phyloP scores from a whole-genome alignment of 2,797 vertebrate species.

The Vireo griseus region DNA sequence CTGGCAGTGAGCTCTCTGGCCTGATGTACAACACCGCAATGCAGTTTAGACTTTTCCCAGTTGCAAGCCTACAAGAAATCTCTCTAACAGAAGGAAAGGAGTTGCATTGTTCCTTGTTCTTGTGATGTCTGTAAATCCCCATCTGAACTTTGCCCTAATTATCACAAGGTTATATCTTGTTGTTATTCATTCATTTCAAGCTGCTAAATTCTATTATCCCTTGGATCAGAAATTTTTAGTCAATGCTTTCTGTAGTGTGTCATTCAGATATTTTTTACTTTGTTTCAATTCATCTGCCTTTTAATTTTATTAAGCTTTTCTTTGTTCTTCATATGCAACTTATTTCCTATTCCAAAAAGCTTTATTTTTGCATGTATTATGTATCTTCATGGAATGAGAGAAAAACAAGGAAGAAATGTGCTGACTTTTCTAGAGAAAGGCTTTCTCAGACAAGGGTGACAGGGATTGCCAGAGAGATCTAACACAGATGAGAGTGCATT shows the following conservation, averaged over 20 bases:
- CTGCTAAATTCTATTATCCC: background rate
- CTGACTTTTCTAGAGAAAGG: background rate
- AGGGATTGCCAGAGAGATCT: background rate
- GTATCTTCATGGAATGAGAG: background rate
- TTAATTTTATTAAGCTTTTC: background rate
- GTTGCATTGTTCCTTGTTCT: background rate
- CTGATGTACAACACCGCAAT: background rate
- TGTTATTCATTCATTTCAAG: background rate
- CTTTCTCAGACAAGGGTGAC: background rate
- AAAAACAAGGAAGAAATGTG: background rate
- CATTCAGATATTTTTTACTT: background rate
- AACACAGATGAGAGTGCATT: background rate
- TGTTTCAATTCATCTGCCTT: background rate
- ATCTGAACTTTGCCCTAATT: background rate
- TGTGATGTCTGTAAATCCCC: background rate
- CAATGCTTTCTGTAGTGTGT: background rate
- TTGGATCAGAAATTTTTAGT: background rate
- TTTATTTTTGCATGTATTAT: background rate
- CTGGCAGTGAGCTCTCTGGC: background rate
- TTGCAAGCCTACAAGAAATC: background rate
- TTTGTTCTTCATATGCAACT: background rate
- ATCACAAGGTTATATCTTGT: background rate
- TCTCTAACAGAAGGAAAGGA: background rate
- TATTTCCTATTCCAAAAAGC: background rate
- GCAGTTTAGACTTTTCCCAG: background rate